Conservation (phyloP, 2,113 vertebrate species). For the Enhydra lutris region DNA sequence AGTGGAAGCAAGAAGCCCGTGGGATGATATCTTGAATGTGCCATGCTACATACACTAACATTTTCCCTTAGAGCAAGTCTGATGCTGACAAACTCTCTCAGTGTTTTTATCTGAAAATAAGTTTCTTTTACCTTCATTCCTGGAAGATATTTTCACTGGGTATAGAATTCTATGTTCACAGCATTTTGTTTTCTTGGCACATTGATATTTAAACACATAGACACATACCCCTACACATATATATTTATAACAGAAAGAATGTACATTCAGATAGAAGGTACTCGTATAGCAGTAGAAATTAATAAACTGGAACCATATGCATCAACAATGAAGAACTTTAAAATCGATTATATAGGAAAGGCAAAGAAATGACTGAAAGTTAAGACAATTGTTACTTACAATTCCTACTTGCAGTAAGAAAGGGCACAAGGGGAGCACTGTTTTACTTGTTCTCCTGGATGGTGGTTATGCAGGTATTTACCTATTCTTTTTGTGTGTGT, state of each 20-base stretch:
- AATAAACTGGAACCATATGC: background rate
- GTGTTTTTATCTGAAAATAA: background rate
- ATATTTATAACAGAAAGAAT: background rate
- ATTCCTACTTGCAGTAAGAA: background rate
- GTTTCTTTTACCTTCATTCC: background rate
- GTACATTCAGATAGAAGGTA: background rate
- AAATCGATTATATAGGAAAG: background rate
- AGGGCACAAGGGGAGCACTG: background rate
- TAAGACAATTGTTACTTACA: background rate
- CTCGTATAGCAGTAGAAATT: background rate
- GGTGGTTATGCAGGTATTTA: background rate
- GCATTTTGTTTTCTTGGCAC: constrained; percentile 10
- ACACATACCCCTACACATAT: background rate
- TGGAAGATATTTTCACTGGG: background rate
- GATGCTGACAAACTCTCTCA: background rate
- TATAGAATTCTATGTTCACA: constrained; percentile 19
- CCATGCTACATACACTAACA: background rate
- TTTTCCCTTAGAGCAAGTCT: background rate
- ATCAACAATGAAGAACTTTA: background rate
- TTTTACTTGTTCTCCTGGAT: background rate
- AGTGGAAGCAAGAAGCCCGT: background rate
- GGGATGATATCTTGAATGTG: background rate
- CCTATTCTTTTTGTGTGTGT: background rate
- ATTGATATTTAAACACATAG: background rate
- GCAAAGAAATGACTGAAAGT: background rate